Evolutionary conservation across 2,888 invertebrate genomes (phyloP), one percentile per base, ranked within the genome.

Genomic region (Zygaena filipendulae): DNA sequence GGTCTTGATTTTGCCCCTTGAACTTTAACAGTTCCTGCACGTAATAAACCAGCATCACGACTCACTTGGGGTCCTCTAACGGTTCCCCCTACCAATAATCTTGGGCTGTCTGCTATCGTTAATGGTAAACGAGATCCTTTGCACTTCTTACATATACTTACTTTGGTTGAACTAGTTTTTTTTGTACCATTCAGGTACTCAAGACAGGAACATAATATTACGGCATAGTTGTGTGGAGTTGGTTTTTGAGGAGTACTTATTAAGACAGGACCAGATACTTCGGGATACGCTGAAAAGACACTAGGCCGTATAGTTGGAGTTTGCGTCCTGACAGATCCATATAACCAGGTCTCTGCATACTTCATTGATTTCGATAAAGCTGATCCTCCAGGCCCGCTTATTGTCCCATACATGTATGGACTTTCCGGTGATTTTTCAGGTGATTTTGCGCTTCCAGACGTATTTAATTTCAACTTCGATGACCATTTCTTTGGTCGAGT

Each of bases 341-440:
- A 92, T 9, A 92, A 82, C 92, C 92, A 92, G 30, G 91, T 89
- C 54, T 92, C 90, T 19, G 90, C 89, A 70, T 90, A 90, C 60
- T 88, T 87, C 91, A 92, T 91, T 52, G 91, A 90, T 60, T 90
- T 88, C 33, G 90, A 88, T 28, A 91, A 62, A n/a, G 89, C 85
- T 49, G 87, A 87, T 36, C 86, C 85, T 29, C 85, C 85, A 42
- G 86, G 86, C 42, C 83, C 84, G 37, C 70, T 68, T 40, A 79
- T 67, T 13, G 79, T 79, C 23, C 80, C 80, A 48, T 77, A 80
- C 67, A 77, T 62, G 35, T 70, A 74, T 33, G 75, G 69, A 38
- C 69, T 74, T 36, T 75, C 75, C 33, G 77, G 74, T 41, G 75
- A 75, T 38, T 68, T 77, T 32, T 79, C 77, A 35, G 75, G 68